Evolutionary conservation across 1,140 invertebrate species (phyloP), one percentile per base, ranked within the genome.

Genomic region (Araneus ventricosus): DNA sequence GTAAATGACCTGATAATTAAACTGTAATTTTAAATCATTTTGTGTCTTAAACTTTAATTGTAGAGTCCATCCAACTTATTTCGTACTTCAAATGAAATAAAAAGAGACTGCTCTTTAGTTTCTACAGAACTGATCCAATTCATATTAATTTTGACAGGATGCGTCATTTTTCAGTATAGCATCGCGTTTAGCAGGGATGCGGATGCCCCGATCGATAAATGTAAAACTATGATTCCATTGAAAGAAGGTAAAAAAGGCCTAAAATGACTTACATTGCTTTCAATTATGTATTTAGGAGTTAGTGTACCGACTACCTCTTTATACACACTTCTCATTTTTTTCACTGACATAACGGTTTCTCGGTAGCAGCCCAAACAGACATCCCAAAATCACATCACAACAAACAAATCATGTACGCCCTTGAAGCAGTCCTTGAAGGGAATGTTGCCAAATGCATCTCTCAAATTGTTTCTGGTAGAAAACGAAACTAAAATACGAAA

Each of bases 271-370:
- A 93, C 92, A 70, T 89, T 93, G 61, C 85, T 89, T 89, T 93
- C 92, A 20, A 93, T 89, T 41, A 93, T 89, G 67, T 93, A 93
- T 57, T 89, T 93, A 27, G 87, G 87, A 61, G 92, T 89, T 24
- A 89, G 45, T 20, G 92, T 93, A 7, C 88, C 92, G 1, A 89
- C 79, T 30, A 93, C 92, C 24, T 93, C 92, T 39, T 93, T 93
- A 34, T 89, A 93, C 24, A 93, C 27, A 57, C 87, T 84, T 59
- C 75, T 88, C 92, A 93, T 93, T 45, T 93, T 93, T 93, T 67
- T 93, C 4, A 85, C 79, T 17, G 92, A 93, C 91, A 93, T 93
- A 17, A 52, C 41, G 27, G 41, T n/a, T 67, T 34, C 52, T 86
- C 17, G 2, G 24, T 4, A 30, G 3, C 27, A n/a, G n/a, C 70